Conservation (phyloP, 1,140 invertebrate species). For the Drosophila ananassae region DNA sequence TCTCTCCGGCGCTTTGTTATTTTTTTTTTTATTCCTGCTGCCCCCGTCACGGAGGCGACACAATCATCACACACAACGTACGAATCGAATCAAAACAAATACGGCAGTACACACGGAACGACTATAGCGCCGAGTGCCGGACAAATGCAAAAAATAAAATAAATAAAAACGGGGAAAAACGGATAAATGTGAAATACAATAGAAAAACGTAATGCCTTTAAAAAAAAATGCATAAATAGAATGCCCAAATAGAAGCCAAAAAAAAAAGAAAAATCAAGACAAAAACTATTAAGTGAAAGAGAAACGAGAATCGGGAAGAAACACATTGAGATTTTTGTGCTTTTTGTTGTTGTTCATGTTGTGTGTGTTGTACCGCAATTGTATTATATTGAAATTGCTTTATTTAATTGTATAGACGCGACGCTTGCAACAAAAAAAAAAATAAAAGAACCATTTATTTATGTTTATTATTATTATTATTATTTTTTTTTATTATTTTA, state of each 20-base stretch:
- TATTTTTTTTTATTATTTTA: conserved; percentile 5
- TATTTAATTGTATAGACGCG: conserved; percentile 56
- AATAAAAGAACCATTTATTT: conserved; percentile 9
- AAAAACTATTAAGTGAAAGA: not conserved
- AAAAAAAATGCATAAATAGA: conserved; percentile 15
- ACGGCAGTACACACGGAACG: not conserved
- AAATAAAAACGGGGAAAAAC: not conserved
- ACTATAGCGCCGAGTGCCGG: not conserved
- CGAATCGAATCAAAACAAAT: not conserved
- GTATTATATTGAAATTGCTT: conserved; percentile 66
- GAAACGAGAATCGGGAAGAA: conserved; percentile 12
- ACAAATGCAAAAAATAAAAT: not conserved
- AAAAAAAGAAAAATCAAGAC: conserved; percentile 10
- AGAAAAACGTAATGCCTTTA: conserved; percentile 53
- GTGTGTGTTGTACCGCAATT: conserved; percentile 47
- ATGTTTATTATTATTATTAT: not conserved
- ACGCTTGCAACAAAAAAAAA: conserved; percentile 13
- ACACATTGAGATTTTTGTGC: conserved; percentile 26
- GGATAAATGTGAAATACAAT: conserved; percentile 5
- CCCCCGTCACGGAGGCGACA: not conserved
- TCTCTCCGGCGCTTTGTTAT: not conserved
- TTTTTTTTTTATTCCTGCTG: not conserved
- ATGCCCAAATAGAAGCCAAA: not conserved
- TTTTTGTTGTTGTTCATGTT: conserved; percentile 23
- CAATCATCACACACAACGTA: not conserved